These are phyloP conservation scores for Planococcus citri DNA, from an alignment of 1,140 invertebrate species.

Conservation along the genomic window DNA sequence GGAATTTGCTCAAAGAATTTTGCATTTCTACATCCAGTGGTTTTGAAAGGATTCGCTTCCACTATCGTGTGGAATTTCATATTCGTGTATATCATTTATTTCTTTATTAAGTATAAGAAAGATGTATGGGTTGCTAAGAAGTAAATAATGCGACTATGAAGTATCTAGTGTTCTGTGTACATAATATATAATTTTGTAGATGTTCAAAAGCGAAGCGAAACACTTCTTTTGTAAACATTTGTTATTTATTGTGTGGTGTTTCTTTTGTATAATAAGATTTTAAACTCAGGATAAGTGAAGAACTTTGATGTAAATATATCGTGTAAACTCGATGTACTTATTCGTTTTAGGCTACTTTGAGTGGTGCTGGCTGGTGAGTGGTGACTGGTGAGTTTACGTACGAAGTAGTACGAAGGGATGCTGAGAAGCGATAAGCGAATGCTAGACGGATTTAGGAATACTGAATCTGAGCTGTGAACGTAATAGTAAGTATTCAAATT, in stretches of 20 bases:
- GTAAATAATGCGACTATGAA: background rate
- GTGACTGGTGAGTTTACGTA: no score
- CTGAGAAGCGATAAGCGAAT: no score
- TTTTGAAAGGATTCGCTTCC: constrained; percentile 42
- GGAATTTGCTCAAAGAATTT: constrained; percentile 27
- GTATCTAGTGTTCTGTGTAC: background rate
- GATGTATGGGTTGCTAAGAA: constrained; percentile 22
- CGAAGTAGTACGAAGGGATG: no score
- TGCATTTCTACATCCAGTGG: constrained; percentile 35
- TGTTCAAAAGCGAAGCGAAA: no score
- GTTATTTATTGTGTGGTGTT: background rate
- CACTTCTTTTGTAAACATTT: background rate
- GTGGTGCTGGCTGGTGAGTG: no score
- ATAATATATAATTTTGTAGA: no score
- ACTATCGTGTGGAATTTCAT: constrained; percentile 40
- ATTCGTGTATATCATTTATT: constrained; percentile 32
- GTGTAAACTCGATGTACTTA: background rate
- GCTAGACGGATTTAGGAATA: no score
- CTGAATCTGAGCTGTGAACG: no score
- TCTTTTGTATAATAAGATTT: background rate
- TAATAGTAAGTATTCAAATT: no score
- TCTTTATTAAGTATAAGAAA: constrained; percentile 23
- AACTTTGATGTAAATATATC: background rate
- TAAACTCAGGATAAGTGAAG: background rate
- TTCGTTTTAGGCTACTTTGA: no score